Conservation (phyloP, 1,140 invertebrate genomes). For the Paralvinella palmiformis region DNA sequence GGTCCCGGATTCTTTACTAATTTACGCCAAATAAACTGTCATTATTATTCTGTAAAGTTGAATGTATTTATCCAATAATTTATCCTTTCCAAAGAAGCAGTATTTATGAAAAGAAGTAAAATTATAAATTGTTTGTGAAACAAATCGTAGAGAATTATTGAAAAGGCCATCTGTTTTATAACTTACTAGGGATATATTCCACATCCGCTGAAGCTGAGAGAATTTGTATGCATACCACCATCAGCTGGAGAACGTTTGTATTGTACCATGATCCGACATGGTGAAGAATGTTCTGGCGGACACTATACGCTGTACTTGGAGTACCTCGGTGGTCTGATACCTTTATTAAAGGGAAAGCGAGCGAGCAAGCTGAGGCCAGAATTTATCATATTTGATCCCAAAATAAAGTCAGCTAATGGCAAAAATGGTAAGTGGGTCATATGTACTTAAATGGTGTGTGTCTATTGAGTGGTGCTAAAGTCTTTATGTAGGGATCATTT, state of each 20-base stretch:
- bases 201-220: constrained; percentile 74
- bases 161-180: not conserved
- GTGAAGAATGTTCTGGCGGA: constrained; percentile 68
- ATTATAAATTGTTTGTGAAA: not conserved
- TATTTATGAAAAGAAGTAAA: no score
- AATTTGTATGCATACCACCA: constrained; percentile 89
- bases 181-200: constrained; percentile 80
- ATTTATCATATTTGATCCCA: constrained; percentile 95
- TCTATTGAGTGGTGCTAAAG: no score
- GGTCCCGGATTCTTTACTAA: no score
- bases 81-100: no score
- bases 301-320: constrained; percentile 92
- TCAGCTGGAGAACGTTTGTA: constrained; percentile 75
- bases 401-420: constrained; percentile 37
- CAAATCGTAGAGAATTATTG: not conserved
- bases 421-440: no score
- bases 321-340: constrained; percentile 91
- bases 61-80: no score
- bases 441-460: no score
- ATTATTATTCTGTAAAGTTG: no score
- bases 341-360: constrained; percentile 88
- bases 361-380: constrained; percentile 95
- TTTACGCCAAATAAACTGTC: no score
- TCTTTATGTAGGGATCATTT: no score
- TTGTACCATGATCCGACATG: constrained; percentile 93